Percentiles rank a stretch among this genome's conserved stretches.
These are phyloP conservation scores for rat (Rattus norvegicus) DNA, from an alignment of 2,113 vertebrate species.

Conservation along the genomic window GRCr8 NC_086030.1:47700001-47700500, in stretches of 20 bases:
- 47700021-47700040: neutral
- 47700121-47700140: neutral
- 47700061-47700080: neutral
- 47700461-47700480: neutral
- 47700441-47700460: neutral
- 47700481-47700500: neutral
- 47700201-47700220: neutral
- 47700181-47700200: neutral
- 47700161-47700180: neutral
- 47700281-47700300: neutral
- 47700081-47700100: neutral
- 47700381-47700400: conserved; percentile 7
- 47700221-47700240: neutral
- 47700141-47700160: neutral
- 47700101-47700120: neutral
- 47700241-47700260: neutral
- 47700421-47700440: neutral
- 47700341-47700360: neutral
- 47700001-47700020: neutral
- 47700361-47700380: neutral
- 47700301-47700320: neutral
- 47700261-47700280: neutral
- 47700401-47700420: neutral
- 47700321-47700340: neutral
- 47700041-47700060: neutral